A percentile compares a stretch with the other conserved stretches of the same genome.
Conservation (phyloP, 2,888 invertebrate genomes). For the Lordiphosa andalusiaca region DNA sequence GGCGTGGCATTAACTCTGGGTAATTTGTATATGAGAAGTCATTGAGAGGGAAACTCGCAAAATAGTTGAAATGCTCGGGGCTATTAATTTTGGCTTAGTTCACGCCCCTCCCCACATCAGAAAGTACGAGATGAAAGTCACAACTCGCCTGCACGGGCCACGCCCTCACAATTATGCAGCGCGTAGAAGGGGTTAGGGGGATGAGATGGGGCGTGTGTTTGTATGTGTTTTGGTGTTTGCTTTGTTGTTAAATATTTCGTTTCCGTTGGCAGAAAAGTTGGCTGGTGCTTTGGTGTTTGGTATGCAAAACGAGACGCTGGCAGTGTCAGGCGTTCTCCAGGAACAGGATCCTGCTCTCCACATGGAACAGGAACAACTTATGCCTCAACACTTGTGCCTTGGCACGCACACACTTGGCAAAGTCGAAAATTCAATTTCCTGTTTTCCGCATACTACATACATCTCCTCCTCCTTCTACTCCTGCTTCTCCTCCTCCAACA, state of each 20-base stretch:
- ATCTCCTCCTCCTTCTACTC: background rate
- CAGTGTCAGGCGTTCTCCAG: slow-evolving; percentile 62
- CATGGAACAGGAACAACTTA: slow-evolving; percentile 41
- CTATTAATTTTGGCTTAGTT: slow-evolving; percentile 44
- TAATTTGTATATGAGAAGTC: slow-evolving; percentile 66
- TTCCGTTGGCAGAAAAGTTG: slow-evolving; percentile 65
- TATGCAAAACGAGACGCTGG: slow-evolving; percentile 71
- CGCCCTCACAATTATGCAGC: slow-evolving; percentile 62
- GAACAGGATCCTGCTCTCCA: slow-evolving; percentile 9
- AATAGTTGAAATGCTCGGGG: slow-evolving; percentile 14
- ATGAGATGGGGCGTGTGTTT: slow-evolving; percentile 1
- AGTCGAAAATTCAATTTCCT: slow-evolving; percentile 76
- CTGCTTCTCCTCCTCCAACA: background rate
- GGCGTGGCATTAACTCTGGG: slow-evolving; percentile 41
- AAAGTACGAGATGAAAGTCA: slow-evolving; percentile 39
- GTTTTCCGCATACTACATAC: slow-evolving; percentile 50
- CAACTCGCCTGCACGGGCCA: slow-evolving; percentile 35
- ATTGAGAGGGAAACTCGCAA: slow-evolving; percentile 38
- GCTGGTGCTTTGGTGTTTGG: slow-evolving; percentile 52
- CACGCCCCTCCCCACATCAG: background rate
- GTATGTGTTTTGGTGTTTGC: slow-evolving; percentile 32
- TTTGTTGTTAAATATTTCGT: slow-evolving; percentile 75
- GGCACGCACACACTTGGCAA: slow-evolving; percentile 74
- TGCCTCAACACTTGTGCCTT: slow-evolving; percentile 45
- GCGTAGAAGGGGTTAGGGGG: slow-evolving; percentile 10